Evolutionary conservation across 1,140 invertebrate species (phyloP), one percentile per base, ranked within the genome.

Genomic region (Hylaeus volcanicus): DNA sequence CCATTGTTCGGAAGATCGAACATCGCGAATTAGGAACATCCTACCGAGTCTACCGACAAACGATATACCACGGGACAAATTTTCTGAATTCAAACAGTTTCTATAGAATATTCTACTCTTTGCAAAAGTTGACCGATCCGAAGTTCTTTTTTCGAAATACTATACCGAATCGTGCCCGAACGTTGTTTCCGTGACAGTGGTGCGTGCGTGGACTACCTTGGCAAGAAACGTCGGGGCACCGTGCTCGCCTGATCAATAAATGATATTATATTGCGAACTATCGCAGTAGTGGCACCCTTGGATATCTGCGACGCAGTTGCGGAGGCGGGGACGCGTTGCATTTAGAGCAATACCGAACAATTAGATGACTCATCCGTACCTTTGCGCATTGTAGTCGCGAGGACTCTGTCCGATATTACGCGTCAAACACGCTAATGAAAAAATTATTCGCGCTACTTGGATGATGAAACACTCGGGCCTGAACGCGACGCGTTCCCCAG

Each of bases 131-230:
- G 0, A 26, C 26, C 26, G 26, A 26, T 26, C 26, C 26, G 26
- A 26, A 0, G 26, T 26, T 26, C 26, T 26, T 26, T 26, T 26
- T 26, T 26, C 26, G 26, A 26, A 26, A 26, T 26, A 26, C 26
- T 26, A 26, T 26, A 26, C 26, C 0, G 43, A 26, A 48, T 65
- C 60, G 14, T 41, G 41, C 48, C 11, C 12, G 9, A 51, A 1
- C 39, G 39, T 12, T 9, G 11, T 11, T 79, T 85, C 66, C 56
- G 60, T 71, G 61, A 75, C 61, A 60, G 5, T 70, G 39, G 45
- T 86, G 85, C 84, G 84, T 86, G 76, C 73, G 53, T n/a, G 76
- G 58, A 71, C 79, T 48, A 76, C 72, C 84, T 86, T 86, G 84
- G 58, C 53, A 60, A 56, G 48, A 48, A 72, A 69, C 37, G 53